Percentiles rank a stretch among this genome's conserved stretches.
phyloP scores from a whole-genome alignment of 2,888 invertebrate species.

The Allacma fusca region DNA sequence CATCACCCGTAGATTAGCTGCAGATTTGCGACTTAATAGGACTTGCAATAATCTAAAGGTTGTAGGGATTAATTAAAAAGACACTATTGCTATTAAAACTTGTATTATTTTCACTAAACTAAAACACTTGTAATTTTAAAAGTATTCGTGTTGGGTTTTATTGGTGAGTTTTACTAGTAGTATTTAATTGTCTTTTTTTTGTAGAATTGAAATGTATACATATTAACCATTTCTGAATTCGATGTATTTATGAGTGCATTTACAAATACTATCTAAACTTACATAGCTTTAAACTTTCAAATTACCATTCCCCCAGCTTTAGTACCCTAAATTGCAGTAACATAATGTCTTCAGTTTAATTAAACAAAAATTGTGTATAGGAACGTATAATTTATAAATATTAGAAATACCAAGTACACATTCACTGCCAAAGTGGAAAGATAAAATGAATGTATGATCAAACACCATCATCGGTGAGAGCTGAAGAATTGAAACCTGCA shows the following conservation, averaged over 20 bases:
- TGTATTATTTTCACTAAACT: neutral
- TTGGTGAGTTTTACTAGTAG: neutral
- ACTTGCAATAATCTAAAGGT: no score
- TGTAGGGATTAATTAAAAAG: no score
- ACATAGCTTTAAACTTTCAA: neutral
- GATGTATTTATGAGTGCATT: neutral
- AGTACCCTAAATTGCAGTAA: no score
- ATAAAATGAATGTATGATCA: no score
- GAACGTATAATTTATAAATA: no score
- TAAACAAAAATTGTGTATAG: no score
- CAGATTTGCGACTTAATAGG: no score
- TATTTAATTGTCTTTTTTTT: neutral
- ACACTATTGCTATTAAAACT: no score
- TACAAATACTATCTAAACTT: neutral
- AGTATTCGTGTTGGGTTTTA: neutral
- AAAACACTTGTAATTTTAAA: neutral
- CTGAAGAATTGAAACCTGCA: neutral
- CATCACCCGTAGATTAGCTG: neutral
- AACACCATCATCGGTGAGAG: neutral
- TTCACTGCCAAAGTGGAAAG: conserved; percentile 11
- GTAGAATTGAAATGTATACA: neutral
- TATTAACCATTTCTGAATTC: neutral
- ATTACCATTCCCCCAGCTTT: neutral
- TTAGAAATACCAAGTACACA: neutral
- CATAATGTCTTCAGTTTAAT: no score